These are phyloP conservation scores for Clarias laeviceps DNA, from an alignment of 2,797 vertebrate species.

Conservation along the genomic window DNA sequence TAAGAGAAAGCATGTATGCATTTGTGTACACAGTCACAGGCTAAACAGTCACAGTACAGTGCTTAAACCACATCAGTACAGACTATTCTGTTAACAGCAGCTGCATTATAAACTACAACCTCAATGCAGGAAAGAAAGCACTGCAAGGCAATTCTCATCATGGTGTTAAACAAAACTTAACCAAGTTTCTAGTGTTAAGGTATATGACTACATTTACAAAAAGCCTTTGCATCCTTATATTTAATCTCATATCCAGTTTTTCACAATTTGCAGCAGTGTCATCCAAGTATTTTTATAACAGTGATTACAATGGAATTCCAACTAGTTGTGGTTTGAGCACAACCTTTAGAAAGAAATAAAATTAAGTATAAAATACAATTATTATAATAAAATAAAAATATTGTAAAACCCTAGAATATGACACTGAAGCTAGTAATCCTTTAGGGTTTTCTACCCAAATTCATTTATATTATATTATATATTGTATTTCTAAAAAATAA, in stretches of 20 bases:
- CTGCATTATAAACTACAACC: not conserved
- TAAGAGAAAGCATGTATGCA: not conserved
- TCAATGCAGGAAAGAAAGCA: not conserved
- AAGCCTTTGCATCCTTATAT: not conserved
- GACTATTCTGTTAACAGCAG: not conserved
- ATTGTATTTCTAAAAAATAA: not conserved
- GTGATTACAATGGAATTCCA: not conserved
- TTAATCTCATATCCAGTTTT: not conserved
- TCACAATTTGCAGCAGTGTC: not conserved
- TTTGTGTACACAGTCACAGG: not conserved
- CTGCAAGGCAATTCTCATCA: not conserved
- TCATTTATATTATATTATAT: no score
- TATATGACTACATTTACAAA: not conserved
- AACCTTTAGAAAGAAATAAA: not conserved
- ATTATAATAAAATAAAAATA: not conserved
- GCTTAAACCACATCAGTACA: not conserved
- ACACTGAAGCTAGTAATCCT: no score
- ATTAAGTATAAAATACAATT: not conserved
- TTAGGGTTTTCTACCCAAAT: no score
- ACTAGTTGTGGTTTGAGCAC: not conserved
- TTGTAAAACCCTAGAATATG: not conserved
- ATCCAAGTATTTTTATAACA: not conserved
- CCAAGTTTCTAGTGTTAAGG: not conserved
- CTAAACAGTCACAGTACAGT: conserved; percentile 2
- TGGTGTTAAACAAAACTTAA: not conserved